Evolutionary conservation across 2,888 invertebrate genomes (phyloP), one percentile per base, ranked within the genome.

Genomic region (Melanchra persicariae): DNA sequence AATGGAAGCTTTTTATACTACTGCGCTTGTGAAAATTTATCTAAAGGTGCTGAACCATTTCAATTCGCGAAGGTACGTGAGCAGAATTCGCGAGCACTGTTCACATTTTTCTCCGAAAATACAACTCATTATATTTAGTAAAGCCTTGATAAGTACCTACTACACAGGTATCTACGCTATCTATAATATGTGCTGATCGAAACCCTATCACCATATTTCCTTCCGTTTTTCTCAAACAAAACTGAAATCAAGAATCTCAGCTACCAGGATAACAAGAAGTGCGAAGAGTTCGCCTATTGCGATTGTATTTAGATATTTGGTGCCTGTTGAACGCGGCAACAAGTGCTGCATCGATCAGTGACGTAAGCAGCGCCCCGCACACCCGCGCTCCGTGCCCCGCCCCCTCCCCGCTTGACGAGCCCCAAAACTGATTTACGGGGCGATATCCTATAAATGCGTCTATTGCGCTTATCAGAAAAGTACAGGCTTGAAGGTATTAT

Each of bases 301-400:
- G 85, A 85, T 85, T 81, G 80, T 83, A 86, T 87, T 87, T 86
- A 83, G 77, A 87, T 86, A 89, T 90, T 91, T 87, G 88, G 89
- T 83, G 93, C 94, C 94, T 94, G 95, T 94, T 93, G 94, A 93
- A 85, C 92, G 91, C 85, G 90, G 94, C 95, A 95, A 95, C 95
- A 95, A 95, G 95, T 95, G 90, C 94, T 92, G 93, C 94, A 95
- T 95, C 95, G 95, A 95, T 94, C 94, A 93, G 90, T 93, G 93
- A 92, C 93, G 91, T 91, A 91, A 92, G 89, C 83, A 85, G 84
- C 87, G 78, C 85, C 68, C 78, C 86, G 65, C 77, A 45, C 74
- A 52, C 79, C 81, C 78, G 71, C 79, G 72, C 70, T 65, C 64
- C 63, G 71, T 71, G 79, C 62, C 77, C 78, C 81, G 75, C 84